Evolutionary conservation across 2,113 vertebrate genomes (phyloP).

Genomic region (Motacilla alba): DNA sequence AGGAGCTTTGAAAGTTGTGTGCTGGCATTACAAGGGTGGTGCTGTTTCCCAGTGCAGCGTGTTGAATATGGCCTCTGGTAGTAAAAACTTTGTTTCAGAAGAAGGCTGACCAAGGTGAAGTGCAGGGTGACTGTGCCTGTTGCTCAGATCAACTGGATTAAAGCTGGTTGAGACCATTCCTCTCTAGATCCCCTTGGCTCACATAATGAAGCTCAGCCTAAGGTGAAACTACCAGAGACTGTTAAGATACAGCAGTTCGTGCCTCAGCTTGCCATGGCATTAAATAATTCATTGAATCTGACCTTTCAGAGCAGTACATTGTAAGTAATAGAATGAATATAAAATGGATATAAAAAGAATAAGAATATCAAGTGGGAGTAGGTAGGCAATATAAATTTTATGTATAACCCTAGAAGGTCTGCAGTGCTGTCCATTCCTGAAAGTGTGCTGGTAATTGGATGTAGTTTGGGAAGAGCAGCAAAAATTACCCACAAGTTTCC

Average conservation of each 20-base stretch:
- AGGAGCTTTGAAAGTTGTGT: not conserved
- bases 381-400: not conserved
- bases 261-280: not conserved
- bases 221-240: not conserved
- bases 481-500: not conserved
- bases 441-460: not conserved
- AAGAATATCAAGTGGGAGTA: not conserved
- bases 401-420: not conserved
- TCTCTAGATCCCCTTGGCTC: not conserved
- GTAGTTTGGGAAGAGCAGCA: not conserved
- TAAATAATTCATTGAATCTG: slow-evolving; percentile 46
- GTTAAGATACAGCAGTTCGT: not conserved
- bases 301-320: slow-evolving; percentile 19
- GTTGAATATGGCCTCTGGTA: not conserved
- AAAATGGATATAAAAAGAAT: slow-evolving; percentile 4
- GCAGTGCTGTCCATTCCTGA: not conserved
- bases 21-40: not conserved
- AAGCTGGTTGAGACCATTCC: not conserved
- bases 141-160: not conserved
- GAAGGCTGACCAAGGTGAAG: not conserved
- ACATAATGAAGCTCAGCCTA: not conserved
- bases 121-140: not conserved
- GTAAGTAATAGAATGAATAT: slow-evolving; percentile 1
- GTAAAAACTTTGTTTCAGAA: not conserved
- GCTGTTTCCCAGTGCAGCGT: not conserved